Evolutionary conservation across 2,888 invertebrate genomes (phyloP).

Genomic region (Chrysolina oricalcia): DNA sequence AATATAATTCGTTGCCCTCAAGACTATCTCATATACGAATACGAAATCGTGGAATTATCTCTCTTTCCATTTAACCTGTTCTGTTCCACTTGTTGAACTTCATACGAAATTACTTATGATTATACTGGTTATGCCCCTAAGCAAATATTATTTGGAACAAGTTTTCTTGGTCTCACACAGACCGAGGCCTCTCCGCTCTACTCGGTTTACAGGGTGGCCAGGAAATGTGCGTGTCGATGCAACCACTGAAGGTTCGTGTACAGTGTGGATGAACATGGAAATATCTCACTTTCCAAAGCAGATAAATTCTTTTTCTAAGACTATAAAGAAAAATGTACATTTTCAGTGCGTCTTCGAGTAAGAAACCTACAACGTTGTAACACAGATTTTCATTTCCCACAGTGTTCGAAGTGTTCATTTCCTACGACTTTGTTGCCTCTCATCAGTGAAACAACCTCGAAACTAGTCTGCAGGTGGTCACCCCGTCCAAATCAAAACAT

Average conservation of each 20-base stretch:
- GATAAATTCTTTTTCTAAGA: too few relatives aligned
- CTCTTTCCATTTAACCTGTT: conserved; percentile 37
- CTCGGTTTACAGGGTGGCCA: conserved; percentile 23
- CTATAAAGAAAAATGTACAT: too few relatives aligned
- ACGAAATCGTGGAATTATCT: conserved; percentile 22
- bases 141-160: conserved; percentile 47
- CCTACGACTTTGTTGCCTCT: too few relatives aligned
- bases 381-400: too few relatives aligned
- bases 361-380: too few relatives aligned
- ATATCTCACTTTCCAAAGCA: too few relatives aligned
- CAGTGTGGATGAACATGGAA: background rate
- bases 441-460: too few relatives aligned
- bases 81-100: conserved; percentile 48
- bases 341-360: too few relatives aligned
- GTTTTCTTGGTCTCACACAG: conserved; percentile 41
- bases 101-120: conserved; percentile 46
- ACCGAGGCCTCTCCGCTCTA: conserved; percentile 36
- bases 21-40: conserved; percentile 21
- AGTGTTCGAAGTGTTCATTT: too few relatives aligned
- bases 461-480: too few relatives aligned
- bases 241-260: background rate
- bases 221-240: background rate
- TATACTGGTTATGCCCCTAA: conserved; percentile 49
- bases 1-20: conserved; percentile 13
- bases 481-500: too few relatives aligned